A percentile compares a stretch with the other conserved stretches of the same genome.
Conservation (phyloP, 2,113 vertebrate genomes). For the Neoarius graeffei region DNA sequence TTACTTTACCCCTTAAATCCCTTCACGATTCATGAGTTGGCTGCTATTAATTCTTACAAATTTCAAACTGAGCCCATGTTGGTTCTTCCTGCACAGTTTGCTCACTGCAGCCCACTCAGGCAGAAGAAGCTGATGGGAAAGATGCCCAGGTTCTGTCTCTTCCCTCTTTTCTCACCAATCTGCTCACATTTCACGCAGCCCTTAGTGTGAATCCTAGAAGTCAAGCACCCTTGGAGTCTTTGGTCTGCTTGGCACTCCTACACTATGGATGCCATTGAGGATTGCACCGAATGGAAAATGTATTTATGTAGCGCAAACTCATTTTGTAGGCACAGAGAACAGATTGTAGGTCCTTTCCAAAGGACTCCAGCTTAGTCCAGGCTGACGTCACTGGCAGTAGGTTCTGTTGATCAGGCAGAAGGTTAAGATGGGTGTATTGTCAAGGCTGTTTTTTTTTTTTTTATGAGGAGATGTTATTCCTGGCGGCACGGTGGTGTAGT, state of each 20-base stretch:
- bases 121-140: slow-evolving; percentile 38
- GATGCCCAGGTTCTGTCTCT: slow-evolving; percentile 35
- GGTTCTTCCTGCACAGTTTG: slow-evolving; percentile 15
- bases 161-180: slow-evolving; percentile 13
- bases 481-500: no score
- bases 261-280: neutral
- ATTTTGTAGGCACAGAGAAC: slow-evolving; percentile 7
- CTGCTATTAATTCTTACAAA: slow-evolving; percentile 1
- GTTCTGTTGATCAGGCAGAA: neutral
- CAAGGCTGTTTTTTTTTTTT: neutral
- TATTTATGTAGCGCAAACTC: slow-evolving; percentile 8
- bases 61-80: slow-evolving; percentile 6
- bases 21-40: neutral
- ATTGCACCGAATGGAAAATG: neutral
- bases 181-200: slow-evolving; percentile 9
- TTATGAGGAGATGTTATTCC: neutral
- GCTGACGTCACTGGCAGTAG: neutral
- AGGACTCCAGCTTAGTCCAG: slow-evolving; percentile 2
- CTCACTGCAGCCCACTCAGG: slow-evolving; percentile 19
- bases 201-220: slow-evolving; percentile 12
- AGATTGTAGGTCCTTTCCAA: slow-evolving; percentile 34
- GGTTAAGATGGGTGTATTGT: neutral
- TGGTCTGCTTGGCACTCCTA: slow-evolving; percentile 11
- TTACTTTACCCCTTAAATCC: neutral
- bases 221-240: slow-evolving; percentile 18